Conservation (phyloP, 53 echinoderm and acorn worm genomes). For the Actinopyga echinites region DNA sequence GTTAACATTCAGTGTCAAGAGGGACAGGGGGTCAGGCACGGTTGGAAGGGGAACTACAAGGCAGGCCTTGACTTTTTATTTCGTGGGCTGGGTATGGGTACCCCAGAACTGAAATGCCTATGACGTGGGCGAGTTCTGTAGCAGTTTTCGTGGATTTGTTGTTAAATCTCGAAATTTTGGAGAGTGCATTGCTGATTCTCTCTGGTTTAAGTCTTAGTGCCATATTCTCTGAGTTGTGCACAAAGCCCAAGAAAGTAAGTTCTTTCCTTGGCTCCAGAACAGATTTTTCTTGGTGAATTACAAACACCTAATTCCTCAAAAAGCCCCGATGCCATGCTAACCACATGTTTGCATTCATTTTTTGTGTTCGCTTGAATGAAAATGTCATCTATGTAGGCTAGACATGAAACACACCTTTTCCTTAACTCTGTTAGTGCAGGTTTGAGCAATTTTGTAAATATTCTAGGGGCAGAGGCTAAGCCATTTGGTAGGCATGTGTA, state of each 20-base stretch:
- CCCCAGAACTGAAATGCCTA: constrained; percentile 20
- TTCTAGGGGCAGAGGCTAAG: constrained; percentile 5
- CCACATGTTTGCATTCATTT: not conserved
- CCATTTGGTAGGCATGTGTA: constrained; percentile 33
- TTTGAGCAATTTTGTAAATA: constrained; percentile 13
- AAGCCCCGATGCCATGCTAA: not conserved
- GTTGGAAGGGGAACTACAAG: too few species aligned
- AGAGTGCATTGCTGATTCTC: not conserved
- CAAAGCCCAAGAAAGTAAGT: constrained; percentile 17
- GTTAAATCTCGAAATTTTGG: constrained; percentile 8
- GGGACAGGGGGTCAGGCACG: too few species aligned
- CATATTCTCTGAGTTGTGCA: constrained; percentile 1
- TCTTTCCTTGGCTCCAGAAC: constrained; percentile 13
- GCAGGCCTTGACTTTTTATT: too few species aligned
- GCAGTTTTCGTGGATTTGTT: not conserved
- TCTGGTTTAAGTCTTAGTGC: constrained; percentile 2
- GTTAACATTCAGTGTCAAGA: too few species aligned
- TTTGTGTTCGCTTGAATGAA: constrained; percentile 15
- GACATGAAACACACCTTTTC: not conserved
- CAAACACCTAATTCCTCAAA: not conserved
- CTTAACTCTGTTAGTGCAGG: constrained; percentile 30
- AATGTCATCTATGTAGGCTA: constrained; percentile 29
- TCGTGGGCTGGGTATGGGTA: too few species aligned
- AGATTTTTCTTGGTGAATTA: too few species aligned
- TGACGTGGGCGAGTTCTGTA: too few species aligned